phyloP scores from a whole-genome alignment of 2,113 vertebrate genomes.

The Ancistrus triradiatus region DNA sequence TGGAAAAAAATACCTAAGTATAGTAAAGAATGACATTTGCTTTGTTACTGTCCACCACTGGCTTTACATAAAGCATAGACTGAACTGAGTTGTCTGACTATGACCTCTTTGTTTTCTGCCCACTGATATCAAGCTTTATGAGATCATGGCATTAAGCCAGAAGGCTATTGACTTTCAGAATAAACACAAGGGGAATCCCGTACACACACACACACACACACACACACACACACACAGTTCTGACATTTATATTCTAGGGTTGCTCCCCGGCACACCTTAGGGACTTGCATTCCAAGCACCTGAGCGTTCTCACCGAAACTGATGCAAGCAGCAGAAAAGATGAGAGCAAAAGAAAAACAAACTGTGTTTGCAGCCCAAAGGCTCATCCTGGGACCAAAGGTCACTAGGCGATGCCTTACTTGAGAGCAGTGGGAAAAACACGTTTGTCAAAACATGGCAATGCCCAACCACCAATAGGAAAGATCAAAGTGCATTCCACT shows the following conservation, averaged over 20 bases:
- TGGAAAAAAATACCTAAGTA: no score
- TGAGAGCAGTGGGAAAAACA: conserved; percentile 31
- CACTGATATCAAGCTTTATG: neutral
- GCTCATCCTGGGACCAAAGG: conserved; percentile 22
- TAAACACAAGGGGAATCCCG: neutral
- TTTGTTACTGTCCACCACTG: no score
- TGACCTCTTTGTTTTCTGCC: neutral
- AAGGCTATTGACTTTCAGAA: neutral
- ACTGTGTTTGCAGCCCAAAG: neutral
- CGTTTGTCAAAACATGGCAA: conserved; percentile 35
- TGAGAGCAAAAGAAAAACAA: conserved; percentile 22
- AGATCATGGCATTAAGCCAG: neutral
- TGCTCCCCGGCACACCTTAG: conserved; percentile 28
- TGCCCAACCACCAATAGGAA: neutral
- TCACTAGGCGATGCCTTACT: conserved; percentile 12
- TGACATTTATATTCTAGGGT: neutral
- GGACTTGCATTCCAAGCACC: conserved; percentile 33
- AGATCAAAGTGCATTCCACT: neutral
- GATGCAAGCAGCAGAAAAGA: conserved; percentile 15
- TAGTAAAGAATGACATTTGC: no score
- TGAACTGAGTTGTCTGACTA: neutral
- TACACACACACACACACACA: neutral
- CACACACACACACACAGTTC: neutral
- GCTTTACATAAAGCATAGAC: neutral
- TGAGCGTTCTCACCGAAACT: conserved; percentile 40